Evolutionary conservation across 2,113 vertebrate species (phyloP).

Genomic region (Trematomus loennbergii): DNA sequence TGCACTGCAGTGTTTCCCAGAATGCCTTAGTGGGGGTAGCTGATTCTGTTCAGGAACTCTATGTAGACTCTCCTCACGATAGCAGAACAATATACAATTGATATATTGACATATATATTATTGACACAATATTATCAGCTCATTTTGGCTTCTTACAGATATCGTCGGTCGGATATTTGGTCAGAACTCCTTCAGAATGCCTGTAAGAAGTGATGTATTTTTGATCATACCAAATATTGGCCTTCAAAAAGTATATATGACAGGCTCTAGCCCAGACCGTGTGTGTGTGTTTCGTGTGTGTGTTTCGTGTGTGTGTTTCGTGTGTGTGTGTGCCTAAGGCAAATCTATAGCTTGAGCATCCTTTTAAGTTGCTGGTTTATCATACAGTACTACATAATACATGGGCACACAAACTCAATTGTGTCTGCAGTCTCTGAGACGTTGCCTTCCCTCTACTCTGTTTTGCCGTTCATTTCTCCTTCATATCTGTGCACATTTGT

Average conservation of each 20-base stretch:
- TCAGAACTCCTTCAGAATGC: too few species aligned
- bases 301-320: neutral
- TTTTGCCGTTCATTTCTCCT: neutral
- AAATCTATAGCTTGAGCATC: neutral
- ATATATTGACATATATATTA: too few species aligned
- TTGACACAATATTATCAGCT: neutral
- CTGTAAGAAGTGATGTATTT: neutral
- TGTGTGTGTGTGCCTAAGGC: neutral
- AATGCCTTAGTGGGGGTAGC: too few species aligned
- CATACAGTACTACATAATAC: slow-evolving; percentile 5
- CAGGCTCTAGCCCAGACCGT: neutral
- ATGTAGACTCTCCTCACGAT: too few species aligned
- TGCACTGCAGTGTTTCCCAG: neutral
- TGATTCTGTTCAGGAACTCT: too few species aligned
- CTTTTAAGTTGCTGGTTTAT: slow-evolving; percentile 37
- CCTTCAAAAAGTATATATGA: too few species aligned
- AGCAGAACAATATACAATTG: too few species aligned
- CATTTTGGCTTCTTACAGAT: neutral
- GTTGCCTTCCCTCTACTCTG: neutral
- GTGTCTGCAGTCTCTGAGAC: slow-evolving; percentile 26
- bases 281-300: neutral
- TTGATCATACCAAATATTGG: neutral
- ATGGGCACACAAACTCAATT: neutral
- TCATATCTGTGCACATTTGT: slow-evolving; percentile 27
- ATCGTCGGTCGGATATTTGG: too few species aligned